phyloP scores from a whole-genome alignment of 2,113 vertebrate species.

The Silurus meridionalis region DNA sequence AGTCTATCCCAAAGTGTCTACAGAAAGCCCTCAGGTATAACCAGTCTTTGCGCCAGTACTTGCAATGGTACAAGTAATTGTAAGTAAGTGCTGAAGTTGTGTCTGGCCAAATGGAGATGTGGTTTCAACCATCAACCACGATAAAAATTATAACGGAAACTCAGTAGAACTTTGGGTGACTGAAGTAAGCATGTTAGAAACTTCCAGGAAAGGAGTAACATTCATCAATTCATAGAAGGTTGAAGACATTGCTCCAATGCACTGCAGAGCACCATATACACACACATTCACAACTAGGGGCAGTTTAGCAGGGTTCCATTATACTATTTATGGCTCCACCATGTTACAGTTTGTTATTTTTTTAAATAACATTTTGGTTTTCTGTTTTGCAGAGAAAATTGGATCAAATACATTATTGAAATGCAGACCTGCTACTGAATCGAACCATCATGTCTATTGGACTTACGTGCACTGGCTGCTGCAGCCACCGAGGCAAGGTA shows the following conservation, averaged over 20 bases:
- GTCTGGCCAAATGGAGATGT: conserved; percentile 9
- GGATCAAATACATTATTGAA: background rate
- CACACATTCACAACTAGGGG: background rate
- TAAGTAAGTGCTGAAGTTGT: conserved; percentile 28
- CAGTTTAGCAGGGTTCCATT: background rate
- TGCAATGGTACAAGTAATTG: background rate
- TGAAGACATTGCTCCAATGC: background rate
- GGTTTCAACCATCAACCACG: background rate
- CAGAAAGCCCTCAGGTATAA: background rate
- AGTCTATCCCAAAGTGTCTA: background rate
- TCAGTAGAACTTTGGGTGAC: conserved; percentile 7
- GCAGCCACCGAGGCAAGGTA: conserved; percentile 78
- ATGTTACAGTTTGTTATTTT: background rate
- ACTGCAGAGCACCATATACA: background rate
- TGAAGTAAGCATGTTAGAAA: background rate
- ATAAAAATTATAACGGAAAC: background rate
- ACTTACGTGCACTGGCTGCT: conserved; percentile 83
- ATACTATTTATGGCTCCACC: background rate
- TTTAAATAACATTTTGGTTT: background rate
- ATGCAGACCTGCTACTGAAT: background rate
- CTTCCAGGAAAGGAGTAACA: background rate
- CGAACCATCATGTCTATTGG: conserved; percentile 37
- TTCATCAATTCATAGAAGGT: background rate
- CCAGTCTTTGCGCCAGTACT: background rate
- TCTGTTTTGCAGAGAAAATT: background rate